These are phyloP conservation scores for Drosophila nr. fundita DNA, from an alignment of 2,888 invertebrate genomes.

Conservation along the genomic window DNA sequence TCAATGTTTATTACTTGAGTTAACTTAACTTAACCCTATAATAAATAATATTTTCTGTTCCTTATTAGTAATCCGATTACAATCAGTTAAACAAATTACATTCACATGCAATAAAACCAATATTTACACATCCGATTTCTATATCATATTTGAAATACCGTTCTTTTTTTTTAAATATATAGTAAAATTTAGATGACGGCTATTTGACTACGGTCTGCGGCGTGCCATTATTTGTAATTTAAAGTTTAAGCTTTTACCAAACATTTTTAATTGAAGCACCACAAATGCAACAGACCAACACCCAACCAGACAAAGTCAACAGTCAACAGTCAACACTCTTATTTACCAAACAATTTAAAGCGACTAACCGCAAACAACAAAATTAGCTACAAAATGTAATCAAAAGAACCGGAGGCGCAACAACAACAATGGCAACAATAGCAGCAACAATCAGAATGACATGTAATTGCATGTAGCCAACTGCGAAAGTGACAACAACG, in stretches of 20 bases:
- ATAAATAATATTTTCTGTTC: neutral
- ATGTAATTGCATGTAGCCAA: conserved; percentile 66
- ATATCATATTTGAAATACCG: neutral
- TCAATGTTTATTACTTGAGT: neutral
- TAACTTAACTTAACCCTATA: neutral
- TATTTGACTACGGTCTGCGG: neutral
- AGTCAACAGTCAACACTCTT: conserved; percentile 45
- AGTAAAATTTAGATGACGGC: neutral
- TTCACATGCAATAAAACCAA: neutral
- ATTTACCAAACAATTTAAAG: conserved; percentile 46
- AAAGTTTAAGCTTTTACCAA: neutral
- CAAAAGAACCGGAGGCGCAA: conserved; percentile 71
- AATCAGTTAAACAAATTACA: neutral
- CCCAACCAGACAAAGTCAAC: conserved; percentile 29
- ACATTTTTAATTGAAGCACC: conserved; percentile 13
- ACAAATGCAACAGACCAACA: conserved; percentile 11
- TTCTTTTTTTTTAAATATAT: neutral
- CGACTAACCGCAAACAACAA: conserved; percentile 63
- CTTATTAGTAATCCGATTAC: neutral
- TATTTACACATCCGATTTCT: neutral
- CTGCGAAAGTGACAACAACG: conserved; percentile 38
- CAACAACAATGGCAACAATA: conserved; percentile 33
- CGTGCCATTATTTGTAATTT: neutral
- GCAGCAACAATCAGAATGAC: conserved; percentile 30
- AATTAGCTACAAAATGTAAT: conserved; percentile 76